A percentile compares a stretch with the other conserved stretches of the same genome.
Evolutionary conservation across 2,888 invertebrate genomes (phyloP).

Genomic region (Dryobota labecula): DNA sequence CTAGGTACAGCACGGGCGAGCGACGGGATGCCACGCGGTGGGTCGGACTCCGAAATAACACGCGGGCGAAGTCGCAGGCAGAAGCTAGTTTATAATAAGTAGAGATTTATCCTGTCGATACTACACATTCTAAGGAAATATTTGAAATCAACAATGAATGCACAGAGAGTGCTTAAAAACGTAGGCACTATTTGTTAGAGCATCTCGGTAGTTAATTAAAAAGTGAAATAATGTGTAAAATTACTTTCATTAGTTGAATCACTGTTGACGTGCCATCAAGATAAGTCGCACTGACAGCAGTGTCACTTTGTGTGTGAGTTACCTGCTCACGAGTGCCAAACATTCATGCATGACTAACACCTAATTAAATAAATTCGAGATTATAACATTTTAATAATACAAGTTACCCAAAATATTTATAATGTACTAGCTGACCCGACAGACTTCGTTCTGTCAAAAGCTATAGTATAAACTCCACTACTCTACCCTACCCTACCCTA

Average conservation of each 20-base stretch:
- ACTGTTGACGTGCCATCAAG: constrained; percentile 31
- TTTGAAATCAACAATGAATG: too few species aligned
- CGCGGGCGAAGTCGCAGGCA: too few species aligned
- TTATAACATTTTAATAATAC: not conserved
- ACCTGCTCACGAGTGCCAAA: constrained; percentile 15
- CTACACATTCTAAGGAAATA: not conserved
- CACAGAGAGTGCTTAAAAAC: not conserved
- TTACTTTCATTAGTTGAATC: constrained; percentile 4
- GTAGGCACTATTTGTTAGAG: not conserved
- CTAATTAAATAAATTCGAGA: not conserved
- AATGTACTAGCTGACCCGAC: too few species aligned
- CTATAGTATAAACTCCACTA: too few species aligned
- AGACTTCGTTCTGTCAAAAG: too few species aligned
- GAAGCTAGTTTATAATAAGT: too few species aligned
- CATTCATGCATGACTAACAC: not conserved
- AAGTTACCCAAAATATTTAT: too few species aligned
- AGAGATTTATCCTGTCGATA: not conserved
- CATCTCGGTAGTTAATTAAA: constrained; percentile 8
- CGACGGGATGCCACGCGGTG: too few species aligned
- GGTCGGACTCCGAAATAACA: too few species aligned
- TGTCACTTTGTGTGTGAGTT: constrained; percentile 26
- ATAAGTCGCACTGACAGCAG: constrained; percentile 22
- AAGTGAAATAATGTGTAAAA: constrained; percentile 14
- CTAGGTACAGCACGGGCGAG: too few species aligned
- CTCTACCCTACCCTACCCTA: too few species aligned